Evolutionary conservation across 2,797 vertebrate species (phyloP).

Genomic region (Bovichtus diacanthus): DNA sequence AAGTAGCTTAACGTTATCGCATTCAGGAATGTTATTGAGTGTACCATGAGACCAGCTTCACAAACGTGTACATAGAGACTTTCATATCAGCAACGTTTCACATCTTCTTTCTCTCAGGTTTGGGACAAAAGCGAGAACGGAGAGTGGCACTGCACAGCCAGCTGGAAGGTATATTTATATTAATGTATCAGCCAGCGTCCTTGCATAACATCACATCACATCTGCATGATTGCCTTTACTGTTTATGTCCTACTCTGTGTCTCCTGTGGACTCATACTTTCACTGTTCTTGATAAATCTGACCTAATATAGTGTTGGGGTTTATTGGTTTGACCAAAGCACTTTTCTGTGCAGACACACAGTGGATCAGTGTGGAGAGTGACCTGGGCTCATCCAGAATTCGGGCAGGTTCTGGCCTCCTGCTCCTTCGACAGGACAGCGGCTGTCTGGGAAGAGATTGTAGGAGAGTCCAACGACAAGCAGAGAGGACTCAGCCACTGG

Average conservation of each 20-base stretch:
- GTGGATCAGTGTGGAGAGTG: conserved; percentile 98
- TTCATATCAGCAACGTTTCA: background rate
- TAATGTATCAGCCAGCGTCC: background rate
- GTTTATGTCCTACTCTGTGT: background rate
- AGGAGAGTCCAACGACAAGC: conserved; percentile 99
- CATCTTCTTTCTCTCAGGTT: conserved; percentile 84
- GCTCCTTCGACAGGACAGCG: conserved; percentile 97
- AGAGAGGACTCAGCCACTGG: conserved; percentile 98
- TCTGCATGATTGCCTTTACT: background rate
- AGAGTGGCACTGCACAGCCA: conserved; percentile 98
- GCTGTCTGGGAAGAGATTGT: conserved; percentile 99
- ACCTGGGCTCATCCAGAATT: conserved; percentile 99
- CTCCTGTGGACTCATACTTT: background rate
- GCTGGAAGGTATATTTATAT: conserved; percentile 97
- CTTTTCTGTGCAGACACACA: conserved; percentile 88
- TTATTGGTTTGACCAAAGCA: background rate
- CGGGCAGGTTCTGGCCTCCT: conserved; percentile 96
- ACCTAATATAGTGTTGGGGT: background rate
- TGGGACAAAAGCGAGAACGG: conserved; percentile 98
- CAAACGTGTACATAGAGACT: background rate
- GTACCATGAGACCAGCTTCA: background rate
- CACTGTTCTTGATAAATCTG: background rate
- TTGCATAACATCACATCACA: background rate
- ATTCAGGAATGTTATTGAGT: background rate
- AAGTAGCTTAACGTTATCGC: background rate